These are phyloP conservation scores for Dioctria rufipes DNA, from an alignment of 2,888 invertebrate genomes.

Conservation along the genomic window DNA sequence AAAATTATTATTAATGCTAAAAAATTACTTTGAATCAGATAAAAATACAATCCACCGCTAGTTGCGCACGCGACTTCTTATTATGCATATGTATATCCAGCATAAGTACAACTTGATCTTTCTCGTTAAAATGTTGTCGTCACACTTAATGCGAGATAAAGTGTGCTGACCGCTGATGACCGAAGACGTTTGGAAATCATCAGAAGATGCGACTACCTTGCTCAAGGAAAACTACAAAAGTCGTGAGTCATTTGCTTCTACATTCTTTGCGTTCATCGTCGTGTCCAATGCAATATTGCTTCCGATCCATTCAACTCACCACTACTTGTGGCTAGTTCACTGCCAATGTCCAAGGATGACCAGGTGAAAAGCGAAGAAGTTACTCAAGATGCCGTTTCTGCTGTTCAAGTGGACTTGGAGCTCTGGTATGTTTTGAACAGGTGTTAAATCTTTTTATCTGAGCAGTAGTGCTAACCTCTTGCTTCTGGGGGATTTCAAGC, in stretches of 20 bases:
- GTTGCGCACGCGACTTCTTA: background rate
- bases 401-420: background rate
- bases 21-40: background rate
- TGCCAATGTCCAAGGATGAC: constrained; percentile 30
- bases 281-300: background rate
- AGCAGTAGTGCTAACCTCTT: no score
- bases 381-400: background rate
- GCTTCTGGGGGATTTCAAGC: no score
- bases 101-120: no score
- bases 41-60: background rate
- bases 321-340: constrained; percentile 17
- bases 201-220: constrained; percentile 22
- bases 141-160: background rate
- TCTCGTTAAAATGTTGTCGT: no score
- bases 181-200: constrained; percentile 14
- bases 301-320: constrained; percentile 16
- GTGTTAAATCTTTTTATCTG: no score
- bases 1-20: background rate
- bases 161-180: background rate
- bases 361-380: constrained; percentile 25
- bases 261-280: constrained; percentile 20
- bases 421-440: no score
- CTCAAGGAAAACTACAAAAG: constrained; percentile 32
- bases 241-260: background rate
- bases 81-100: background rate